These are phyloP conservation scores for Lepus oiostolus DNA, from an alignment of 2,797 vertebrate genomes.

Conservation along the genomic window DNA sequence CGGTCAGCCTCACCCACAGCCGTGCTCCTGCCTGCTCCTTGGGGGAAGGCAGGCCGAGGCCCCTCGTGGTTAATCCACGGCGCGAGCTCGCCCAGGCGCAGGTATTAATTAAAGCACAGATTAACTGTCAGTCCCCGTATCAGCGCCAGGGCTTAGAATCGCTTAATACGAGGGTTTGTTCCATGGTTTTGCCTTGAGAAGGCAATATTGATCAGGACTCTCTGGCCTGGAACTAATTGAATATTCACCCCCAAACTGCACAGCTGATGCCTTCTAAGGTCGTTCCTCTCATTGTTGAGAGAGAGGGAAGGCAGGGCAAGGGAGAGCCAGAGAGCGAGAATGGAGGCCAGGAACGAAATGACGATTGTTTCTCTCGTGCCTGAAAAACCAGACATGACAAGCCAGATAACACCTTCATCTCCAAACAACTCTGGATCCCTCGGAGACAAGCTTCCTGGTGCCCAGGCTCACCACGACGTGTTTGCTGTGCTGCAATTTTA, in stretches of 20 bases:
- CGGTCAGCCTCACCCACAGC: neutral
- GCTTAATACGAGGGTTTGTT: slow-evolving; percentile 77
- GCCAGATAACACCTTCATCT: slow-evolving; percentile 21
- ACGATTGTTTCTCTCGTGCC: neutral
- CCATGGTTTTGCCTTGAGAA: slow-evolving; percentile 67
- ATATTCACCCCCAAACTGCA: slow-evolving; percentile 73
- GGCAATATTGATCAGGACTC: slow-evolving; percentile 77
- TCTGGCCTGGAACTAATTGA: slow-evolving; percentile 77
- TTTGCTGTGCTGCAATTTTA: slow-evolving; percentile 21
- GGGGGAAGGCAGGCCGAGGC: neutral
- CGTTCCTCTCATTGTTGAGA: slow-evolving; percentile 25
- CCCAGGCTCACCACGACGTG: neutral
- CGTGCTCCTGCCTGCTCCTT: neutral
- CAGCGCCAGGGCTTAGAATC: slow-evolving; percentile 43
- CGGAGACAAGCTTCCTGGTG: neutral
- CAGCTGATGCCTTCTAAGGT: slow-evolving; percentile 58
- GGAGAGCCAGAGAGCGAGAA: neutral
- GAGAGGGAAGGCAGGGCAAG: no score
- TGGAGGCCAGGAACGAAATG: neutral
- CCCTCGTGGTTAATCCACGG: neutral
- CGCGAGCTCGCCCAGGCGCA: neutral
- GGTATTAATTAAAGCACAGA: slow-evolving; percentile 70
- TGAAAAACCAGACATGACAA: slow-evolving; percentile 44
- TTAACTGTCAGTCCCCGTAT: slow-evolving; percentile 58
- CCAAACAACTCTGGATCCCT: slow-evolving; percentile 53